These are phyloP conservation scores for Heloderma charlesbogerti DNA, from an alignment of 2,113 vertebrate genomes.

Conservation along the genomic window DNA sequence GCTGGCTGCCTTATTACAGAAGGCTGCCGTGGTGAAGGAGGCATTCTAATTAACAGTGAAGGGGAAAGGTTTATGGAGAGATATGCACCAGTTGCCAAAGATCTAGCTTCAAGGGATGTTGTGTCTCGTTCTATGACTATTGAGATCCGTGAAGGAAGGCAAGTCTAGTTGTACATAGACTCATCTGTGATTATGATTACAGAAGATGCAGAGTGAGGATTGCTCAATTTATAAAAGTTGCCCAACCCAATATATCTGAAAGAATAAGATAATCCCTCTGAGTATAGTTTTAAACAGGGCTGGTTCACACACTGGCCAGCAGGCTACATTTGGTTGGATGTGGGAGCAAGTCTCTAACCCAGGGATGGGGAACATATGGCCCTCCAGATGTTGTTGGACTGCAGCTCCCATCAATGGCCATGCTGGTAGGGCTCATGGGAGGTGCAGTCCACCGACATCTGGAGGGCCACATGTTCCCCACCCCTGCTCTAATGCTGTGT, in stretches of 20 bases:
- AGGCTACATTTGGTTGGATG: no score
- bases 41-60: conserved; percentile 96
- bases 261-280: background rate
- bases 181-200: background rate
- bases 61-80: conserved; percentile 99
- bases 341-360: no score
- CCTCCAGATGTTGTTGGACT: no score
- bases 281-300: background rate
- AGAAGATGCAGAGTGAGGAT: background rate
- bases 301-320: background rate
- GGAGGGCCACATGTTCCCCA: background rate
- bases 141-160: conserved; percentile 98
- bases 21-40: conserved; percentile 96
- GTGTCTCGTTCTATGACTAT: conserved; percentile 98
- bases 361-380: no score
- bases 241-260: background rate
- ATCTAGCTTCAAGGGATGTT: conserved; percentile 95
- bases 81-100: conserved; percentile 96
- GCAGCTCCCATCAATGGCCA: no score
- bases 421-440: no score
- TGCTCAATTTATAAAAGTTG: background rate
- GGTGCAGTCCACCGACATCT: no score
- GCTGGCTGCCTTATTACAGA: conserved; percentile 98
- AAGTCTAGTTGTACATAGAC: conserved; percentile 29
- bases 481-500: background rate